Percentiles rank a stretch among this genome's conserved stretches.
These are phyloP conservation scores for Raja brachyura DNA, from an alignment of 2,113 vertebrate genomes.

Conservation along the genomic window DNA sequence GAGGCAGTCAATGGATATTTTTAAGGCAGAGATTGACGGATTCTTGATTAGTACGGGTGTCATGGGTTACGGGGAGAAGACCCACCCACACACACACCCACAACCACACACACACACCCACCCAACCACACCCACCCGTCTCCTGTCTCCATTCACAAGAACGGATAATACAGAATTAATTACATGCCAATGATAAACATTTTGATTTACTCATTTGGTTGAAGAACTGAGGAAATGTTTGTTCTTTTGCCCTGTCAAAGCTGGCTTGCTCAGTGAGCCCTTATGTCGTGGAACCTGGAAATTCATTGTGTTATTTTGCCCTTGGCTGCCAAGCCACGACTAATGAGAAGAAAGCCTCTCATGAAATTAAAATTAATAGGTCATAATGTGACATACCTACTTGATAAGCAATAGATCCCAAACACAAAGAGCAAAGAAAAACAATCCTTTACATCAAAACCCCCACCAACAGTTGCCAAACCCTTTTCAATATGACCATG, in stretches of 20 bases:
- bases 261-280: background rate
- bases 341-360: slow-evolving; percentile 1
- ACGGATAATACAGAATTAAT: too few species aligned
- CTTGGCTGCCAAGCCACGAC: background rate
- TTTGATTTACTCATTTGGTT: slow-evolving; percentile 1
- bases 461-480: background rate
- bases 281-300: background rate
- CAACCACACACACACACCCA: too few species aligned
- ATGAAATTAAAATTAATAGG: slow-evolving; percentile 32
- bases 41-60: too few species aligned
- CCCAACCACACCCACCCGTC: too few species aligned
- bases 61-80: too few species aligned
- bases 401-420: background rate
- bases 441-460: background rate
- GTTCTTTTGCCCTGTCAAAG: background rate
- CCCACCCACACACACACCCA: too few species aligned
- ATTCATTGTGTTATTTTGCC: background rate
- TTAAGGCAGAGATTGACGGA: too few species aligned
- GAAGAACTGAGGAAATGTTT: background rate
- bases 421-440: background rate
- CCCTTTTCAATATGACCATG: background rate
- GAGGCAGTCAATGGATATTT: too few species aligned
- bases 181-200: background rate
- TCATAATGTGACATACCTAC: background rate
- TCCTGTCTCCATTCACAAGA: too few species aligned